Evolutionary conservation across 2,888 invertebrate species (phyloP), one percentile per base, ranked within the genome.

Genomic region (Drosophila prostipennis): DNA sequence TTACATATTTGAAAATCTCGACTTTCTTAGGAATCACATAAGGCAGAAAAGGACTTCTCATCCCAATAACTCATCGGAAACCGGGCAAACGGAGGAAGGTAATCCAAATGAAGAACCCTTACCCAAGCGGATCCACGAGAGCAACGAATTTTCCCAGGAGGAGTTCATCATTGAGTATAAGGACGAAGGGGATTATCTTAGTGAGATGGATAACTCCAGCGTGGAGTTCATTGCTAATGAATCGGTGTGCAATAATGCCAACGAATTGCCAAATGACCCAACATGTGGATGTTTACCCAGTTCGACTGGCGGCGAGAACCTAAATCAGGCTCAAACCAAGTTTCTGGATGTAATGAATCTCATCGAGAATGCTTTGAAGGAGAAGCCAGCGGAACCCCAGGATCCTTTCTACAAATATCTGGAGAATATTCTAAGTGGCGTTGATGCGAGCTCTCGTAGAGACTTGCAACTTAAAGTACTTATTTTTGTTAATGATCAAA

Each of bases 381-480:
- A 58, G 2, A 64, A 54, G 13, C 32, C 52, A 2, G 51, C 10
- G 2, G 75, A 57, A 14, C 36, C n/a, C 2, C 56, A 69, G 10
- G 51, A 58, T 39, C 70, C 80, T 8, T 83, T 80, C 42, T 70
- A 78, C 34, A 70, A 67, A 4, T 80, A 64, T 36, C 46, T 83
- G 6, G 75, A 74, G 5, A 78, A 53, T 16, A 54, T 78, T 8
- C 16, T 80, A 5, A 64, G 52, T 29, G 57, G 63, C 16, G 78
- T 80, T 4, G 63, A 71, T 0, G 58, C 19, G 3, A 13, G n/a
- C 2, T 29, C 40, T 5, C 81, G 78, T 6, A 7, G 34, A 2
- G 76, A 74, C 13, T 68, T 84, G 29, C 71, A 78, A 55, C 34
- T 80, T 3, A 53, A 65, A 13, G 5, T 78, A 11, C 56, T 84